Evolutionary conservation across 2,113 vertebrate species (phyloP).

Genomic region (Rissa tridactyla): DNA sequence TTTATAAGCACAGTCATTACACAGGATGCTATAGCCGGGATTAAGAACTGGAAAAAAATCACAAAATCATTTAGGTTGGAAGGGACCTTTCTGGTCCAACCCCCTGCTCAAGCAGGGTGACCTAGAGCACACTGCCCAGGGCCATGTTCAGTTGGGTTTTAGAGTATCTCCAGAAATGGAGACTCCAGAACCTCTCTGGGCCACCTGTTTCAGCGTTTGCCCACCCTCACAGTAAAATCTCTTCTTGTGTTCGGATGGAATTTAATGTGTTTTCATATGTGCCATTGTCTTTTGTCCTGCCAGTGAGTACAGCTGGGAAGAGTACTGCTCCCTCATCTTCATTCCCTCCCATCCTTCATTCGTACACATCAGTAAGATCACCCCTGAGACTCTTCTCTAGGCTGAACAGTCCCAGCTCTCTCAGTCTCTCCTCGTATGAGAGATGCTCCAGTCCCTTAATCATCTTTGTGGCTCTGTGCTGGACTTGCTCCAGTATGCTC

Average conservation of each 20-base stretch:
- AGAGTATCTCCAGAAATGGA: background rate
- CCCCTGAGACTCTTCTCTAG: background rate
- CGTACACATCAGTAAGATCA: background rate
- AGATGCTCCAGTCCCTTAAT: background rate
- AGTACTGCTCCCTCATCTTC: background rate
- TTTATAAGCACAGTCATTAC: background rate
- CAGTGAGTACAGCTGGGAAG: background rate
- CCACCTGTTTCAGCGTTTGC: background rate
- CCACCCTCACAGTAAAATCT: background rate
- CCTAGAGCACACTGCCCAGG: background rate
- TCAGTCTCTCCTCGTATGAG: background rate
- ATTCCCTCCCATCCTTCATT: background rate
- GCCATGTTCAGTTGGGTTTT: background rate
- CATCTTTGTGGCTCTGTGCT: background rate
- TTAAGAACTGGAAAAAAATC: background rate
- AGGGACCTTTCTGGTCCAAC: background rate
- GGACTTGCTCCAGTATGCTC: background rate
- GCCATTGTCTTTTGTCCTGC: background rate
- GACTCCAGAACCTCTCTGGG: background rate
- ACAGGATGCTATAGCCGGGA: background rate
- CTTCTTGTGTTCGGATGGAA: background rate
- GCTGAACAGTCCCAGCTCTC: background rate
- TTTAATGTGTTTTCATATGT: background rate
- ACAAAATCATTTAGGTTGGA: background rate
- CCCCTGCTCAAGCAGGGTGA: background rate